A percentile compares a stretch with the other conserved stretches of the same genome.
Conservation (phyloP, 2,888 invertebrate genomes). For the Pomacea canaliculata region DNA sequence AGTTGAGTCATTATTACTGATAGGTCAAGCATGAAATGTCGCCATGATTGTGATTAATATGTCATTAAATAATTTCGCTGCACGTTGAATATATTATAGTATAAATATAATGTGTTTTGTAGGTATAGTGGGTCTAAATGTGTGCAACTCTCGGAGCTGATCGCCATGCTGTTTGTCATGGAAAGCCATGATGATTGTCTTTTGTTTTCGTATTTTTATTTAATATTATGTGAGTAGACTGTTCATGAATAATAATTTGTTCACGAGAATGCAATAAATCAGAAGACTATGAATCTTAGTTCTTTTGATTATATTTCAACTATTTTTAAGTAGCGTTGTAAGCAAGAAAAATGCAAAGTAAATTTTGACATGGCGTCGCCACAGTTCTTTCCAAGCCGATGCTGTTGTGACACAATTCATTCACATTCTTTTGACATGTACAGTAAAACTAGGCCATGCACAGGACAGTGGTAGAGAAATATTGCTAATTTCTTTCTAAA, state of each 20-base stretch:
- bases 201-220: constrained; percentile 35
- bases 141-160: neutral
- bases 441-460: too few relatives aligned
- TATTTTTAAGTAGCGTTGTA: too few relatives aligned
- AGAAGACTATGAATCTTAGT: neutral
- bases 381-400: constrained; percentile 1
- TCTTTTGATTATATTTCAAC: too few relatives aligned
- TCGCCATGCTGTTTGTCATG: constrained; percentile 30
- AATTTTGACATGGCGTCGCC: constrained; percentile 23
- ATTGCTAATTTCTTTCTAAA: neutral
- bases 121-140: neutral
- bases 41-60: neutral
- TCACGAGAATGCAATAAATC: neutral
- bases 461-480: too few relatives aligned
- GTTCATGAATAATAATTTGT: neutral
- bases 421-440: neutral
- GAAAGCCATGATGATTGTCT: constrained; percentile 25
- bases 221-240: constrained; percentile 7
- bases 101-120: neutral
- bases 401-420: neutral
- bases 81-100: neutral
- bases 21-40: neutral
- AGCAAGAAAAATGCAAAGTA: neutral
- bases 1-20: constrained; percentile 28
- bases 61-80: neutral